Conservation (phyloP, 2,888 invertebrate genomes). For the Lasioglossum leucozonium region DNA sequence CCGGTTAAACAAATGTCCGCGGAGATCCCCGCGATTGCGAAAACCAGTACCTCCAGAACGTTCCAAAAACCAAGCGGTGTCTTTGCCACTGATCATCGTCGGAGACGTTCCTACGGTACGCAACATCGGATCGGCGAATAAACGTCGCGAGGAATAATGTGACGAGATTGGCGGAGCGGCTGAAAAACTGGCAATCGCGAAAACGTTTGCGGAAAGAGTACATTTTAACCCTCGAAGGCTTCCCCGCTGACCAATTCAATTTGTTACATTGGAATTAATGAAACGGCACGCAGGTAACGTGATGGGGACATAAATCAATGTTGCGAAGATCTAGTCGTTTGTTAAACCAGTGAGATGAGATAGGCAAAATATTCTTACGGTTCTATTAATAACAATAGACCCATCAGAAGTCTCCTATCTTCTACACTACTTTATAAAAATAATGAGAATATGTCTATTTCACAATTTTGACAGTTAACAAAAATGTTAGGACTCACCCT, state of each 20-base stretch:
- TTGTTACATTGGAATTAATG: background rate
- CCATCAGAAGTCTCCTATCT: background rate
- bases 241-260: background rate
- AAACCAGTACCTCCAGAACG: background rate
- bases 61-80: constrained; percentile 1
- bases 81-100: constrained; percentile 9
- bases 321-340: background rate
- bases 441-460: too few relatives aligned
- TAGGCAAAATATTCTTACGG: background rate
- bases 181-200: background rate
- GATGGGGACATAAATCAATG: background rate
- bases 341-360: background rate
- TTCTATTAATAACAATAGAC: background rate
- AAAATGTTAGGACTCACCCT: constrained; percentile 73
- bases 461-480: background rate
- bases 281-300: background rate
- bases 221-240: background rate
- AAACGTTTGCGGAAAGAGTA: background rate
- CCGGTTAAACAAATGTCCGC: constrained; percentile 33
- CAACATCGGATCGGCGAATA: background rate
- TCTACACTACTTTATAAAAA: too few relatives aligned
- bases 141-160: constrained; percentile 15
- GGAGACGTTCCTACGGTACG: background rate
- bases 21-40: constrained; percentile 41
- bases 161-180: background rate